phyloP scores from a whole-genome alignment of 1,140 invertebrate genomes.

The Tigriopus japonicus region DNA sequence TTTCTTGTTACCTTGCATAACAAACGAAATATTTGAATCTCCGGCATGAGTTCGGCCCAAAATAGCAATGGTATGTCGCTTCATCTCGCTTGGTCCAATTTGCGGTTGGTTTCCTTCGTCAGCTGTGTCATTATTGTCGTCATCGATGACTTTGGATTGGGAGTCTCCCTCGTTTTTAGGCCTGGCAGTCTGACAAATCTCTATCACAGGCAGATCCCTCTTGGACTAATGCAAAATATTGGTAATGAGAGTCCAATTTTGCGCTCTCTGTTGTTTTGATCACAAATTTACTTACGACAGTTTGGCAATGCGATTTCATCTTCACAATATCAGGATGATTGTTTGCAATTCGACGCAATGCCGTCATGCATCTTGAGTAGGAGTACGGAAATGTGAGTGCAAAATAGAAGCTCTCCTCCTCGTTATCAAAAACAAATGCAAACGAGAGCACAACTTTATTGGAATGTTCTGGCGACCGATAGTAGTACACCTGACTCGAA shows the following conservation, averaged over 20 bases:
- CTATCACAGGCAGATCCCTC: no score
- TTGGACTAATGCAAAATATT: no score
- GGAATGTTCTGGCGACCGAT: slow-evolving; percentile 67
- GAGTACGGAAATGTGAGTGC: slow-evolving; percentile 80
- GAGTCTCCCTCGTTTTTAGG: not conserved
- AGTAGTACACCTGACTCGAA: slow-evolving; percentile 76
- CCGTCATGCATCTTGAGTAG: slow-evolving; percentile 62
- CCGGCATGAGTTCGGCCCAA: slow-evolving; percentile 34
- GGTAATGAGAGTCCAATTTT: no score
- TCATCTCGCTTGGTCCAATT: slow-evolving; percentile 6
- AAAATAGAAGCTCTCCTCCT: slow-evolving; percentile 76
- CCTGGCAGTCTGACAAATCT: no score
- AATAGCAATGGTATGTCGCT: slow-evolving; percentile 19
- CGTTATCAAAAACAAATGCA: slow-evolving; percentile 78
- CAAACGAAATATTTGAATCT: slow-evolving; percentile 34
- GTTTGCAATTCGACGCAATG: no score
- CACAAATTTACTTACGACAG: no score
- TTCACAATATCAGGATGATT: not conserved
- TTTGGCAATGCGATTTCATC: no score
- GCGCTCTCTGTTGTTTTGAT: no score
- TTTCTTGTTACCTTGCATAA: slow-evolving; percentile 30
- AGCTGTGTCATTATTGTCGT: not conserved
- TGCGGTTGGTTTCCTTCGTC: not conserved
- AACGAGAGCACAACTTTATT: slow-evolving; percentile 84
- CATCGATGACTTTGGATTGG: not conserved